These are phyloP conservation scores for Palaemon carinicauda DNA, from an alignment of 1,140 invertebrate species.

Conservation along the genomic window DNA sequence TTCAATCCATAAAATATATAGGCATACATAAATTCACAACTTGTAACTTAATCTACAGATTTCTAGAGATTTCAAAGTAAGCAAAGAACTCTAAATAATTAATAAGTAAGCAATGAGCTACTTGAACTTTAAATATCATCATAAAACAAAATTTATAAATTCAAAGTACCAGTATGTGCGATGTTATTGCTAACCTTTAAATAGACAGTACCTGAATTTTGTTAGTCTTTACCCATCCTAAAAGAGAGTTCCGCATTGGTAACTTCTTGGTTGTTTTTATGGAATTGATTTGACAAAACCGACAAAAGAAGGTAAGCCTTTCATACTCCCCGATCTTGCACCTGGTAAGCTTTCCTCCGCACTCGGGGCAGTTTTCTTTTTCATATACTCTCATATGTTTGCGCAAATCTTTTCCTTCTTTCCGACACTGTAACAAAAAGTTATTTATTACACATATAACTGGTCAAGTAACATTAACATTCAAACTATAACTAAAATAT, in stretches of 20 bases:
- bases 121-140: too few species aligned
- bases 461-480: not conserved
- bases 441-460: not conserved
- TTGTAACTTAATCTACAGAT: too few species aligned
- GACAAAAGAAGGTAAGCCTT: slow-evolving; percentile 63
- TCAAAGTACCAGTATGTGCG: too few species aligned
- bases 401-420: slow-evolving; percentile 60
- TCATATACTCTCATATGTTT: slow-evolving; percentile 62
- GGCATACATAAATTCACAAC: too few species aligned
- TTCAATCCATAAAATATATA: too few species aligned
- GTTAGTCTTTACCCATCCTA: not conserved
- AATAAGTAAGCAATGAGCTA: too few species aligned
- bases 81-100: too few species aligned
- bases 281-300: slow-evolving; percentile 62
- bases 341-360: slow-evolving; percentile 60
- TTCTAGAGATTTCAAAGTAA: too few species aligned
- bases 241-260: not conserved
- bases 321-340: slow-evolving; percentile 62
- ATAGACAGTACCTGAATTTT: too few species aligned
- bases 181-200: too few species aligned
- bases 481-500: too few species aligned
- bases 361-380: slow-evolving; percentile 61
- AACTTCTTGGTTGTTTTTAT: slow-evolving; percentile 60
- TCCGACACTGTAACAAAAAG: slow-evolving; percentile 60
- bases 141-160: too few species aligned